Evolutionary conservation across 2,113 vertebrate genomes (phyloP), one percentile per base, ranked within the genome.

Genomic region (Psephotus haematonotus): DNA sequence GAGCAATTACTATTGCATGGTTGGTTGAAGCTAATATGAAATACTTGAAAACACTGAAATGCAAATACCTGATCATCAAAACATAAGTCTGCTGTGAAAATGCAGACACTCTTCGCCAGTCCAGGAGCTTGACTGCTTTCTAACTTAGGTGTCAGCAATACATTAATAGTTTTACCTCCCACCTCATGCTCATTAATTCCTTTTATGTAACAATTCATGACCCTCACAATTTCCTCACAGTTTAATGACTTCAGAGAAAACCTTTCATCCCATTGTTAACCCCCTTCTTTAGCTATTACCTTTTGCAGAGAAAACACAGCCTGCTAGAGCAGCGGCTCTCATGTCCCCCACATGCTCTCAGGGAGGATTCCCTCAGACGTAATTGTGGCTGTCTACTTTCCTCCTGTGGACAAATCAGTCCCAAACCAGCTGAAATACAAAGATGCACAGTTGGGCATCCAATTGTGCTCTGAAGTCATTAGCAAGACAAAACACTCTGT

Each of bases 251-350:
- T 99, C 98, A 96, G 97, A 93, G 98, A 97, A 98, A 98, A 93
- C 95, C 98, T 99, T 99, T 99, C 97, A 99, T 98, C 98, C 97
- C 91, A 98, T 98, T 99, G 98, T 99, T 98, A 95, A 83, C 43
- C 92, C 94, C 85, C 31, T 90, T 96, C 93, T 97, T 98, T 97
- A 96, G 95, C 97, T 95, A 84, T 97, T 97, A 98, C 96, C 98
- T 97, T 97, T 93, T 97, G 98, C 98, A 96, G 98, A 97, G 98
- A 96, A 97, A 97, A 95, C 92, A 95, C 17, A 25, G 96, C 94
- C 97, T 98, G 97, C 97, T 97, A 97, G 97, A 93, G 94, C 92
- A 97, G 90, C 87, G 67, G 95, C 94, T 95, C 92, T 96, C 80
- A 50, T 98, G 98, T 98, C 97, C 98, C 96, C 92, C 97, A 70